Percentiles rank a stretch among this genome's conserved stretches.
Evolutionary conservation across 2,888 invertebrate genomes (phyloP).

Genomic region (Drosophila maculinotata): DNA sequence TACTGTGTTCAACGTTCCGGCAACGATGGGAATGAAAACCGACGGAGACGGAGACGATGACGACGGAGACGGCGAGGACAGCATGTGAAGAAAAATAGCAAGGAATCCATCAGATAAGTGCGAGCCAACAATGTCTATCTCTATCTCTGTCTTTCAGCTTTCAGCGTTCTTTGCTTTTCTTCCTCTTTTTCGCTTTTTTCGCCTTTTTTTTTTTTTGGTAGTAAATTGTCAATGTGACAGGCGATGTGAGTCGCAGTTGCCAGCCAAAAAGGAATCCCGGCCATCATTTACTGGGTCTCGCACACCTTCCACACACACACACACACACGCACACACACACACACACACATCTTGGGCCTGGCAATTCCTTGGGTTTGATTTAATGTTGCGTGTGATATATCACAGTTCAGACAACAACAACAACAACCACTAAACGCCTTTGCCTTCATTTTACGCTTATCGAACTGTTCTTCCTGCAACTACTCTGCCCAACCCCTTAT

Average conservation of each 20-base stretch:
- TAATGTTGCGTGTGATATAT: slow-evolving; percentile 83
- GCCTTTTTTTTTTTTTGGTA: slow-evolving; percentile 48
- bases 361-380: slow-evolving; percentile 77
- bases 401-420: slow-evolving; percentile 56
- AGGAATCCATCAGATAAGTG: slow-evolving; percentile 79
- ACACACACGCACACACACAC: no score
- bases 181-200: slow-evolving; percentile 1
- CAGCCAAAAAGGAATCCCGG: slow-evolving; percentile 49
- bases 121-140: slow-evolving; percentile 57
- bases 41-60: slow-evolving; percentile 6
- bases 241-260: slow-evolving; percentile 54
- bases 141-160: slow-evolving; percentile 12
- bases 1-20: slow-evolving; percentile 56
- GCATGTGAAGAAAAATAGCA: slow-evolving; percentile 69
- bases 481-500: slow-evolving; percentile 9
- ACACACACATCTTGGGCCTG: slow-evolving; percentile 41
- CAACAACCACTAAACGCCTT: slow-evolving; percentile 44
- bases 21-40: slow-evolving; percentile 25
- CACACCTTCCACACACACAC: slow-evolving; percentile 50
- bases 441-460: slow-evolving; percentile 76
- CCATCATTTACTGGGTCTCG: slow-evolving; percentile 61
- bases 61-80: slow-evolving; percentile 39
- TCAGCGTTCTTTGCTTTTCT: slow-evolving; percentile 29
- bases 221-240: slow-evolving; percentile 83
- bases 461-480: slow-evolving; percentile 47